A percentile compares a stretch with the other conserved stretches of the same genome.
Evolutionary conservation across 2,797 vertebrate genomes (phyloP).

Genomic region (Florisuga fusca): DNA sequence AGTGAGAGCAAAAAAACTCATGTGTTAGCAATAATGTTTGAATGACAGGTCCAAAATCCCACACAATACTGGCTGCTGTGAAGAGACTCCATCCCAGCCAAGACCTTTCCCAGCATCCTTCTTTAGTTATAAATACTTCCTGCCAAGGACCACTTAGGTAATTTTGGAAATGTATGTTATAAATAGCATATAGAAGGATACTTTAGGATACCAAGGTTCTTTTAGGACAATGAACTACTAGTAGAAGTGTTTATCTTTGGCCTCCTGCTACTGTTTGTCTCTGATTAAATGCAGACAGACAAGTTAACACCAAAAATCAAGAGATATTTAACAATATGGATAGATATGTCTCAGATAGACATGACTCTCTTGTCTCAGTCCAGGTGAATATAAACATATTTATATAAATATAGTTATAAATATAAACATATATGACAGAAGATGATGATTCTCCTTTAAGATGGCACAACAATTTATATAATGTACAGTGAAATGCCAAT

Average conservation of each 20-base stretch:
- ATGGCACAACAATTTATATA: not conserved
- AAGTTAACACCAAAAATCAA: not conserved
- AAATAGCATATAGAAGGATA: not conserved
- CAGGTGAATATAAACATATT: not conserved
- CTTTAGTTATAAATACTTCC: not conserved
- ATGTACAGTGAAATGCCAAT: not conserved
- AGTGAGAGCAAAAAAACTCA: too few species aligned
- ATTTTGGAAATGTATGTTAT: not conserved
- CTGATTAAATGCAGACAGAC: not conserved
- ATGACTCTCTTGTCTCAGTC: not conserved
- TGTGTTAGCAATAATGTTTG: not conserved
- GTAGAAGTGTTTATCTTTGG: too few species aligned
- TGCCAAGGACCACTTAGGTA: not conserved
- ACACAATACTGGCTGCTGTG: not conserved
- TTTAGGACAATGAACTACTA: not conserved
- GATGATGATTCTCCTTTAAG: not conserved
- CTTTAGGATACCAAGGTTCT: not conserved
- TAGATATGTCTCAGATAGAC: not conserved
- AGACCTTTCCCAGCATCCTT: not conserved
- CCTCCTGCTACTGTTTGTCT: not conserved
- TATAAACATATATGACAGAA: not conserved
- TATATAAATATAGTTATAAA: too few species aligned
- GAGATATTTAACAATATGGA: not conserved
- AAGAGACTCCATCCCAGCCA: not conserved
- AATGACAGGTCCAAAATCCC: not conserved